A percentile compares a stretch with the other conserved stretches of the same genome.
phyloP scores from a whole-genome alignment of 2,888 invertebrate genomes.

The Eupithecia centaureata region DNA sequence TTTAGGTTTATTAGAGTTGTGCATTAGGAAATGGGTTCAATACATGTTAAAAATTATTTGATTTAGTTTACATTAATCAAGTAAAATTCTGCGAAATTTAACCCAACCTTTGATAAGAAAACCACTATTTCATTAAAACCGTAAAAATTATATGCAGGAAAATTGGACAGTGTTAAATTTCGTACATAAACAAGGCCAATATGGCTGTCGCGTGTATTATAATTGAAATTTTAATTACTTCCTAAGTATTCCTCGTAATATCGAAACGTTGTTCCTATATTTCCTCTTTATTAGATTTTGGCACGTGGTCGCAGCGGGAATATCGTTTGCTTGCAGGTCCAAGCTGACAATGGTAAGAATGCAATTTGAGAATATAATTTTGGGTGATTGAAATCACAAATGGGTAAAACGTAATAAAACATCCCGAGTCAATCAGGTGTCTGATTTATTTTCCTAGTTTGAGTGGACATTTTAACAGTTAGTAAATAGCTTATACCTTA shows the following conservation, averaged over 20 bases:
- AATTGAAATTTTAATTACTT: slow-evolving; percentile 21
- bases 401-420: no score
- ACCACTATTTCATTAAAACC: neutral
- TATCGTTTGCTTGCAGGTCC: neutral
- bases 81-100: neutral
- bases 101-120: neutral
- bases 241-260: slow-evolving; percentile 3
- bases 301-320: neutral
- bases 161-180: slow-evolving; percentile 6
- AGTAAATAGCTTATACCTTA: no score
- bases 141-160: neutral
- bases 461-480: no score
- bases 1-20: no score
- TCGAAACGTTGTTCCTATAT: neutral
- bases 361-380: neutral
- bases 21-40: no score
- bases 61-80: no score
- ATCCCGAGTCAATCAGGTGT: no score
- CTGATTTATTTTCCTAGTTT: no score
- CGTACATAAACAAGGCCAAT: slow-evolving; percentile 9
- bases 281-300: slow-evolving; percentile 5
- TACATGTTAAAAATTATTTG: no score
- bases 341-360: neutral
- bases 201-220: slow-evolving; percentile 6
- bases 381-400: neutral